Percentiles rank a stretch among this genome's conserved stretches.
Conservation (phyloP, 2,888 invertebrate species). For the Thera obeliscata region DNA sequence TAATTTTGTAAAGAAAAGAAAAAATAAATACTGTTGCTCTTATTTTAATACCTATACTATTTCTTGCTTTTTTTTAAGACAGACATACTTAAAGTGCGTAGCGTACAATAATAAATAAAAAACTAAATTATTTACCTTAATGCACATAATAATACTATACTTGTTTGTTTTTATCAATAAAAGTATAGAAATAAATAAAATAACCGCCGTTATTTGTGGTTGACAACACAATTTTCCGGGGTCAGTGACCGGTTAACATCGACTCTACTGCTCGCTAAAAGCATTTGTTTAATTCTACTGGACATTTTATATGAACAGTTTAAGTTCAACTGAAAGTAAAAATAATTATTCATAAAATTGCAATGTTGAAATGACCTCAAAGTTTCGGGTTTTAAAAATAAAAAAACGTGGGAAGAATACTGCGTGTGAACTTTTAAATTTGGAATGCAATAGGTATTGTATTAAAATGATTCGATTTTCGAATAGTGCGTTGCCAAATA, state of each 20-base stretch:
- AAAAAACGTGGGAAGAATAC: neutral
- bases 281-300: conserved; percentile 33
- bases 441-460: conserved; percentile 8
- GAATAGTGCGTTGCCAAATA: conserved; percentile 61
- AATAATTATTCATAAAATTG: conserved; percentile 3
- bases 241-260: conserved; percentile 68
- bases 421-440: conserved; percentile 4
- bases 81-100: too few relatives aligned
- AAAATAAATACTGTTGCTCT: too few relatives aligned
- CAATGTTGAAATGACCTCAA: neutral
- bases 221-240: conserved; percentile 72
- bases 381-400: neutral
- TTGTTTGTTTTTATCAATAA: conserved; percentile 5
- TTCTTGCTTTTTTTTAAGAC: too few relatives aligned
- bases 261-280: conserved; percentile 31
- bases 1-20: too few relatives aligned
- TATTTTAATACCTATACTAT: too few relatives aligned
- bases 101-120: too few relatives aligned
- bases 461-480: conserved; percentile 40
- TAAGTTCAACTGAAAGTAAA: neutral
- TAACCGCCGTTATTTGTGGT: conserved; percentile 53
- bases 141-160: neutral
- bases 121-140: too few relatives aligned
- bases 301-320: conserved; percentile 16
- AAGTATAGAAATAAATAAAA: conserved; percentile 36